Conservation (phyloP, 2,888 invertebrate genomes). For the Folsomia manolachei region DNA sequence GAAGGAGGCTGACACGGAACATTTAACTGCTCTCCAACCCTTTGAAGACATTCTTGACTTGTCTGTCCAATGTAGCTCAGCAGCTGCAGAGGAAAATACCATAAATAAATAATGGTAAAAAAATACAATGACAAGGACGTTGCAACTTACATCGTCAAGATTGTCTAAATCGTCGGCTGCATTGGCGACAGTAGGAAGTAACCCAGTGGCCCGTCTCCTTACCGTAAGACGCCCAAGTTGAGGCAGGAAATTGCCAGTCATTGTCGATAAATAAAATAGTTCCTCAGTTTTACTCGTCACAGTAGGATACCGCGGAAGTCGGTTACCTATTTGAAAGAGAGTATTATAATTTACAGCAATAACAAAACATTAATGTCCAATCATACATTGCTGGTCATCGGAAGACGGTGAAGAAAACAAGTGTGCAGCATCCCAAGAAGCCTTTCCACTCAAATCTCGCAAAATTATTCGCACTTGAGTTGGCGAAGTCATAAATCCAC, state of each 20-base stretch:
- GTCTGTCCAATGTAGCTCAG: conserved; percentile 86
- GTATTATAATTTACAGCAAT: too few species aligned
- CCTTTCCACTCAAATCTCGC: conserved; percentile 88
- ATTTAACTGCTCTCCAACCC: conserved; percentile 69
- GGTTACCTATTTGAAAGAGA: too few species aligned
- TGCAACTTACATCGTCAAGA: conserved; percentile 84
- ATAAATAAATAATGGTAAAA: background rate
- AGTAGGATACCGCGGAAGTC: too few species aligned
- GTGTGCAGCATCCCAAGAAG: conserved; percentile 93
- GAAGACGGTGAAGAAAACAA: conserved; percentile 60
- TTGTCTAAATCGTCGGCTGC: conserved; percentile 86
- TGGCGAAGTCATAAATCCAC: conserved; percentile 68
- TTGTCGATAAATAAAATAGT: conserved; percentile 35
- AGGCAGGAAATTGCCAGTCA: conserved; percentile 45
- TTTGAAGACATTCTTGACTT: conserved; percentile 79
- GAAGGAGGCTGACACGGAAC: conserved; percentile 66
- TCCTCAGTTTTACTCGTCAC: conserved; percentile 27
- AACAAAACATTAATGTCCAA: too few species aligned
- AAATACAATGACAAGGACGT: background rate
- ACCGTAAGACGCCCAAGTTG: conserved; percentile 61
- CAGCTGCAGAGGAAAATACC: conserved; percentile 59
- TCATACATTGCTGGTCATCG: background rate
- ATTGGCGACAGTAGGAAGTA: conserved; percentile 76
- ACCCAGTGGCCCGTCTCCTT: conserved; percentile 68
- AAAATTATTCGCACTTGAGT: conserved; percentile 82